Base-by-base conservation (phyloP, 2,113 vertebrate genomes). In the Hemibagrus wyckioides region DNA sequence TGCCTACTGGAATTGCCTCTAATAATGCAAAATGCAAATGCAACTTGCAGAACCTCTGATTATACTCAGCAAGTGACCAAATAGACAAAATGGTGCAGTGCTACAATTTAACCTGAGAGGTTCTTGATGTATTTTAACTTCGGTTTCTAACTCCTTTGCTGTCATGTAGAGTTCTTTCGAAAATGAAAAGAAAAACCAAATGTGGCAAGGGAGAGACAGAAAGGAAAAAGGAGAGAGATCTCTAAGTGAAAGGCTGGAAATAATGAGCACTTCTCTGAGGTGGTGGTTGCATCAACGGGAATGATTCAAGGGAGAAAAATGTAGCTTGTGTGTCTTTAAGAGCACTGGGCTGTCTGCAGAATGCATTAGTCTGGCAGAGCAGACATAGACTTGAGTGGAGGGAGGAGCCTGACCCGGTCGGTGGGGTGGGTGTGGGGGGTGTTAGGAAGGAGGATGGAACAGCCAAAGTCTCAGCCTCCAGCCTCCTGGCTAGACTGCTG, bases 401-500 rank as follows among this genome's bases (percentile, higher is more conserved):
- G 90, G 90, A 89, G 90, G 87, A 84, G 90, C 87, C 71, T 81
- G 36, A 85, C 63, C 25, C 63, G 59, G 85, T 80, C 56, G 17
- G 91, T 77, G 88, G 90, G 80, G 91, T 90, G 90, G 88, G 89
- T 80, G 88, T 86, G 33, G 54, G 36, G 54, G 36, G 54, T 28
- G 80, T 48, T 63, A 15, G 59, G 89, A 87, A 85, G 90, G 90
- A 92, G 85, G 93, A 94, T 91, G 95, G 95, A 97, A 97, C 96
- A 97, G 96, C 95, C 92, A 69, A 96, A 96, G 96, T 97, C 97
- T 97, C 95, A 95, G 96, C 96, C 96, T 94, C 93, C 96, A 96
- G 96, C 96, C 96, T 97, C 94, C 95, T 96, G 95, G 96, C 96
- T 96, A 96, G 95, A 96, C 95, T 95, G 97, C 93, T 96, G 96